Evolutionary conservation across 2,888 invertebrate species (phyloP).

Genomic region (Andrena fulva): DNA sequence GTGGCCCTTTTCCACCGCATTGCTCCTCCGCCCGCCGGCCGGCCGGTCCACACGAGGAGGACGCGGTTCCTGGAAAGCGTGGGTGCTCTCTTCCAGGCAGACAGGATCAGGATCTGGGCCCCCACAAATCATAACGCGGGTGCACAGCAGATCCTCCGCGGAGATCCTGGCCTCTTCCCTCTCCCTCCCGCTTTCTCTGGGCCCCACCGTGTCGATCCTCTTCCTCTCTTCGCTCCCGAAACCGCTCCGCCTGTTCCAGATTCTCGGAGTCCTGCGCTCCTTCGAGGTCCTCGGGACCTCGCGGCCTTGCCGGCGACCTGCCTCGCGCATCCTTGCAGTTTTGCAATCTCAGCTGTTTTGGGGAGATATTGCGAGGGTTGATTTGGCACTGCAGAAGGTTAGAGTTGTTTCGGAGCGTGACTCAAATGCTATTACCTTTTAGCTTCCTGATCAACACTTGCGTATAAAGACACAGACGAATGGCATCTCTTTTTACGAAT

Average conservation of each 20-base stretch:
- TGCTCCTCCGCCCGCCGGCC: constrained; percentile 16
- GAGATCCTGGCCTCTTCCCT: constrained; percentile 68
- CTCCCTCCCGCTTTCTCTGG: neutral
- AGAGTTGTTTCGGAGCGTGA: no score
- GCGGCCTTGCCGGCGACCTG: neutral
- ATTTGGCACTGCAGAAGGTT: no score
- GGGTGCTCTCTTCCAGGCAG: constrained; percentile 78
- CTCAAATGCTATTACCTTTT: no score
- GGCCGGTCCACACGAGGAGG: constrained; percentile 55
- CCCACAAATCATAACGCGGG: constrained; percentile 81
- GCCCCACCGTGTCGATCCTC: neutral
- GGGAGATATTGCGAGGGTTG: no score
- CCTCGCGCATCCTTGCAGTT: no score
- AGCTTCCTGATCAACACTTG: no score
- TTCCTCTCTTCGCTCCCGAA: constrained; percentile 12
- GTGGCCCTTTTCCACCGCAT: constrained; percentile 4
- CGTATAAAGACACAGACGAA: no score
- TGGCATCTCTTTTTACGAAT: no score
- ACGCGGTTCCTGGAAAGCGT: constrained; percentile 81
- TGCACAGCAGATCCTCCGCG: constrained; percentile 73
- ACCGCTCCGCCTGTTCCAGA: neutral
- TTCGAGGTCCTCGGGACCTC: neutral
- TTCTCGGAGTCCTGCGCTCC: neutral
- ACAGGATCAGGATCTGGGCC: constrained; percentile 80
- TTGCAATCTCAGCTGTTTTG: no score